Percentiles rank a stretch among this genome's conserved stretches.
phyloP scores from a whole-genome alignment of 2,113 vertebrate species.

The Coptodon rendalli region DNA sequence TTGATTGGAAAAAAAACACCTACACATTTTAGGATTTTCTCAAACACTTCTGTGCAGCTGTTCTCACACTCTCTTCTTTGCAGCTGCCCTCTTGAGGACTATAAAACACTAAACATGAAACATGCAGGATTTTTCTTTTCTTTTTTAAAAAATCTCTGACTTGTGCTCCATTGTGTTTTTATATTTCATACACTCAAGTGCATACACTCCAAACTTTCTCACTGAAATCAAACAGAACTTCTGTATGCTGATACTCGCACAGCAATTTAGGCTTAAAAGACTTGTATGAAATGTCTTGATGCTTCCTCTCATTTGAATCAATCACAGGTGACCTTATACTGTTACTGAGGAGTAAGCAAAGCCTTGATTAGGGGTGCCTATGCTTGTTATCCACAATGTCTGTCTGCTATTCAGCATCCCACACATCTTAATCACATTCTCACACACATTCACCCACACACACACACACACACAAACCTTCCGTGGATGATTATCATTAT shows the following conservation, averaged over 20 bases:
- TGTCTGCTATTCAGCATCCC: constrained; percentile 18
- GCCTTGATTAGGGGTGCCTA: constrained; percentile 47
- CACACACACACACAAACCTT: background rate
- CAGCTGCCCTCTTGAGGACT: background rate
- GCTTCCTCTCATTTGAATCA: constrained; percentile 45
- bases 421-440: constrained; percentile 32
- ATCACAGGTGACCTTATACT: constrained; percentile 57
- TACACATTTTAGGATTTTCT: background rate
- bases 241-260: background rate
- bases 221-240: background rate
- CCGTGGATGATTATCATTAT: background rate
- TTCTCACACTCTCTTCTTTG: background rate
- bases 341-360: constrained; percentile 18
- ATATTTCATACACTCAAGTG: background rate
- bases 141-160: background rate
- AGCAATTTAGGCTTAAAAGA: background rate
- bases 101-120: background rate
- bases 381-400: constrained; percentile 32
- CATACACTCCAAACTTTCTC: background rate
- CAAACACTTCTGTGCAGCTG: background rate
- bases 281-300: background rate
- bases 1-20: background rate
- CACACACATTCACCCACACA: background rate
- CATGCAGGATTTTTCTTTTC: background rate
- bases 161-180: background rate